Evolutionary conservation across 2,888 invertebrate species (phyloP).

Genomic region (Drosophila subsilvestris): DNA sequence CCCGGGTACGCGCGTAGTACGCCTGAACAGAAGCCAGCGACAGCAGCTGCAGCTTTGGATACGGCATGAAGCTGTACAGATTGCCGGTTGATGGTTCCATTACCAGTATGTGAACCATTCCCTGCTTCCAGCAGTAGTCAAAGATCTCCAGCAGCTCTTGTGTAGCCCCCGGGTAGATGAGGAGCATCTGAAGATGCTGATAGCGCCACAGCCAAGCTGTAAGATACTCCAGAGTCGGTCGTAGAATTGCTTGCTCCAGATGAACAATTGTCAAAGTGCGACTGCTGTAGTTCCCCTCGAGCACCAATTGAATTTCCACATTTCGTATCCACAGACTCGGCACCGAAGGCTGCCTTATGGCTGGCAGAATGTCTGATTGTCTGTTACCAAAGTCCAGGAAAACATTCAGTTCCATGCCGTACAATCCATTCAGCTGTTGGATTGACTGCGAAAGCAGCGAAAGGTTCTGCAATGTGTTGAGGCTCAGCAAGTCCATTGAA

Average conservation of each 20-base stretch:
- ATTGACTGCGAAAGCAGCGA: constrained; percentile 40
- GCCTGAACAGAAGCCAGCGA: constrained; percentile 27
- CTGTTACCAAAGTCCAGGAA: constrained; percentile 51
- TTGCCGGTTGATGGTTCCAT: constrained; percentile 22
- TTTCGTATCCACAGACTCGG: constrained; percentile 44
- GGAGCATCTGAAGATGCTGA: constrained; percentile 59
- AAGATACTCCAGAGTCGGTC: constrained; percentile 35
- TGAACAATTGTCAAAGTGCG: constrained; percentile 51
- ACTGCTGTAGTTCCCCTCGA: constrained; percentile 60
- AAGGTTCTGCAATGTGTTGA: constrained; percentile 56
- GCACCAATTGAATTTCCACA: constrained; percentile 20
- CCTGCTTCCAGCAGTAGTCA: constrained; percentile 57
- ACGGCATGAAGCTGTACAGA: constrained; percentile 64
- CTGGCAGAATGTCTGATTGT: constrained; percentile 11
- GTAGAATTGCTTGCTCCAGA: constrained; percentile 34
- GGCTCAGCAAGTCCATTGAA: constrained; percentile 52
- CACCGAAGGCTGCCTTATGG: constrained; percentile 2
- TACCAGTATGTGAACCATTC: constrained; percentile 60
- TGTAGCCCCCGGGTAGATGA: constrained; percentile 44
- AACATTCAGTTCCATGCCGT: constrained; percentile 53
- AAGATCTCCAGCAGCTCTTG: constrained; percentile 45
- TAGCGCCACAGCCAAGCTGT: constrained; percentile 60
- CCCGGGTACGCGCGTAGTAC: constrained; percentile 42
- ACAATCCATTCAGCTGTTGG: constrained; percentile 49
- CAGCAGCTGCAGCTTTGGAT: constrained; percentile 46